A percentile compares a stretch with the other conserved stretches of the same genome.
phyloP scores from a whole-genome alignment of 2,888 invertebrate species.

The Athrips mouffetella region DNA sequence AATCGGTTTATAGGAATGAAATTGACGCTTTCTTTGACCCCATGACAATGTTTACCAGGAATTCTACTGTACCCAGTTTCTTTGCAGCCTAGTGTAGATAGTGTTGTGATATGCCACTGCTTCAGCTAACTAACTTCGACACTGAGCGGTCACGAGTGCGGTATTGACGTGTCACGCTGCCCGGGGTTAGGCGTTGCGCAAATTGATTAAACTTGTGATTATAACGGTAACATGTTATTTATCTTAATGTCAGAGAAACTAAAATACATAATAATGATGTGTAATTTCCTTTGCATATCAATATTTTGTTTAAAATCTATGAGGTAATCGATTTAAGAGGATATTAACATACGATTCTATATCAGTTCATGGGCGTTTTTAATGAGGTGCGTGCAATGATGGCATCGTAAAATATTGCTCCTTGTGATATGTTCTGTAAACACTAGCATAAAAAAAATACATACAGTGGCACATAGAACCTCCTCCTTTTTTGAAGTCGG shows the following conservation, averaged over 20 bases:
- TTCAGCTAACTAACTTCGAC: constrained; percentile 42
- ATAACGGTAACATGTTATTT: constrained; percentile 38
- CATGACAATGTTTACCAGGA: too few relatives aligned
- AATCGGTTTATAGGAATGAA: too few relatives aligned
- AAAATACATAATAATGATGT: not conserved
- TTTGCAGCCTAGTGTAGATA: too few relatives aligned
- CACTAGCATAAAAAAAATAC: too few relatives aligned
- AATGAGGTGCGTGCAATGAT: too few relatives aligned
- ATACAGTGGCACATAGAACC: too few relatives aligned
- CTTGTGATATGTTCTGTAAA: too few relatives aligned
- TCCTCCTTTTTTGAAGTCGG: too few relatives aligned
- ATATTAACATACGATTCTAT: not conserved
- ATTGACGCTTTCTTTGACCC: too few relatives aligned
- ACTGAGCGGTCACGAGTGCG: constrained; percentile 51
- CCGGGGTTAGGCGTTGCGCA: constrained; percentile 40
- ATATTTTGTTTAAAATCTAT: not conserved
- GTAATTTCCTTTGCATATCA: not conserved
- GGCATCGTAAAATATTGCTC: too few relatives aligned
- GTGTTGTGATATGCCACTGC: constrained; percentile 29
- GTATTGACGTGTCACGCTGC: constrained; percentile 37
- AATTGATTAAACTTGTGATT: constrained; percentile 45
- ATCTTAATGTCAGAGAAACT: not conserved
- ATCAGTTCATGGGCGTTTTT: too few relatives aligned
- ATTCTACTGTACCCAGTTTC: too few relatives aligned
- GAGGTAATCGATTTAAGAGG: not conserved